Base-by-base conservation (phyloP, 2,797 vertebrate species). In the Scomberomorus guttatus region DNA sequence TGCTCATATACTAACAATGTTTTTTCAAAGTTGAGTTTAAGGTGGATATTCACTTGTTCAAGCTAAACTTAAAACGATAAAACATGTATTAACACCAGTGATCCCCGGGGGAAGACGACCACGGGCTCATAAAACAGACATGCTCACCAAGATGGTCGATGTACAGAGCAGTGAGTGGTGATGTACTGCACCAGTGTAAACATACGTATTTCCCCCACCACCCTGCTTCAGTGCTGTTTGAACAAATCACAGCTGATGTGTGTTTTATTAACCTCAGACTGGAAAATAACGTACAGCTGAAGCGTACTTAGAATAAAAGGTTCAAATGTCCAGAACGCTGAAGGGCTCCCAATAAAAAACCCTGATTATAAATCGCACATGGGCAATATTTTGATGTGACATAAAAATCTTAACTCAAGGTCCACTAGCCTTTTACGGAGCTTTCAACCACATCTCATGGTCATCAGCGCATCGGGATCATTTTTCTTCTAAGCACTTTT, bases 121-220 rank as follows among this genome's bases (percentile, higher is more conserved):
- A 61, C 79, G 69, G 81, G 32, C 55, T 72, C 63, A n/a, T 60
- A 6, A 39, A 55, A 71, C 60, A 63, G 56, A 75, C 77, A 62
- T 76, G 79, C 71, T 63, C n/a, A 72, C 46, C 48, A 54, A 14
- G 46, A 37, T 77, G 68, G 25, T 55, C 61, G 54, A 44, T 63
- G 25, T 72, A 63, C 3, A 27, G 25, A 80, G 72, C 32, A 59
- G 73, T 65, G 57, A 63, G 22, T 34, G 57, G 69, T 48, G 64
- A 55, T 66, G 66, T 48, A 32, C 67, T 78, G 67, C 69, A 72
- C 74, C 59, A 51, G 6, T 79, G 73, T 70, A 82, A 89, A 85
- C 74, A 50, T 46, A 37, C 37, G 37, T 37, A 37, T 50, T 50
- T 50, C 18, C 46, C 18, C 51, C 54, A 27, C 44, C 27, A 61